A percentile compares a stretch with the other conserved stretches of the same genome.
Conservation (phyloP, 2,888 invertebrate genomes). For the Trachelus iudaicus region DNA sequence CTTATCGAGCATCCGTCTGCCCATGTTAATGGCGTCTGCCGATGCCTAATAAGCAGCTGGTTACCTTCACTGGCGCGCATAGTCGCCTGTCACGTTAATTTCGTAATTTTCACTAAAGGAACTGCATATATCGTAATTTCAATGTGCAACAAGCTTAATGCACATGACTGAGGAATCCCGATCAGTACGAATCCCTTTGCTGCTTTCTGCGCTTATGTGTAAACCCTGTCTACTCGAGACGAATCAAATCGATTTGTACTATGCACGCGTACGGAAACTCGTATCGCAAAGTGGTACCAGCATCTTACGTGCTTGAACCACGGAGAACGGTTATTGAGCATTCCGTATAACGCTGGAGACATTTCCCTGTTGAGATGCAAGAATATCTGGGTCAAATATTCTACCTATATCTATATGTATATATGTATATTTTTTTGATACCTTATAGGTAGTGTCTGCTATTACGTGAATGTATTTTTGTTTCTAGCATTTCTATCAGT, state of each 20-base stretch:
- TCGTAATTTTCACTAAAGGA: background rate
- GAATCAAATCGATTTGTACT: background rate
- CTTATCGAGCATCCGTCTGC: background rate
- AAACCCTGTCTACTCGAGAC: background rate
- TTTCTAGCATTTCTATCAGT: background rate
- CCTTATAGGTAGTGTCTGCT: background rate
- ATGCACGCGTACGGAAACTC: background rate
- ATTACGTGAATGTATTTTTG: background rate
- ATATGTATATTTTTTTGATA: background rate
- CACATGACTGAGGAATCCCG: background rate
- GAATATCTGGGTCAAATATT: background rate
- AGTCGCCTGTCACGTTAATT: background rate
- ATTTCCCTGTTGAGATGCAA: background rate
- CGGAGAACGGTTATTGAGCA: background rate
- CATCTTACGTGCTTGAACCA: background rate
- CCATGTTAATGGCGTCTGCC: background rate
- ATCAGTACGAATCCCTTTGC: background rate
- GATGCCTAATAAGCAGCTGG: background rate
- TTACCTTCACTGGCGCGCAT: background rate
- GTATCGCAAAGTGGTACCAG: background rate
- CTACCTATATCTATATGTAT: no score
- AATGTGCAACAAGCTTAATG: background rate
- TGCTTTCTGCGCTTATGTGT: background rate
- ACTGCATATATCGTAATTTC: background rate
- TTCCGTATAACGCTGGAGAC: background rate